These are phyloP conservation scores for Lates calcarifer DNA, from an alignment of 2,113 vertebrate species.

Conservation along the genomic window DNA sequence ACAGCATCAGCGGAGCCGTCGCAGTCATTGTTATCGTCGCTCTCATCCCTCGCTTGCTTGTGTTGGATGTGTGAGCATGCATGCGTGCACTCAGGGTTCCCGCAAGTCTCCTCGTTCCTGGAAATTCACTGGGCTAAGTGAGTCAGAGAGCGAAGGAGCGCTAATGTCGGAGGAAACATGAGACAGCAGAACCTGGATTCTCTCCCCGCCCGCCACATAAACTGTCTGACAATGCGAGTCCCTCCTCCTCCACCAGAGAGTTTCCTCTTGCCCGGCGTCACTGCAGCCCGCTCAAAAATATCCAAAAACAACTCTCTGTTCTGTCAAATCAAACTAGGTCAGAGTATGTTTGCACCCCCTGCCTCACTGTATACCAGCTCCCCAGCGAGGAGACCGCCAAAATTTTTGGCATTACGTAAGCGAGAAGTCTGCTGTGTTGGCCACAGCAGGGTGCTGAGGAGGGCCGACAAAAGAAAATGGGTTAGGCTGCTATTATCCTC, in stretches of 20 bases:
- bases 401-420: conserved; percentile 81
- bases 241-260: conserved; percentile 16
- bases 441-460: conserved; percentile 65
- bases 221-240: conserved; percentile 1
- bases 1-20: conserved; percentile 22
- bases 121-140: conserved; percentile 12
- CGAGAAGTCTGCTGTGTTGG: conserved; percentile 67
- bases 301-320: conserved; percentile 60
- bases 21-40: background rate
- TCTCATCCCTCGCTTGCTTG: conserved; percentile 1
- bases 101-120: conserved; percentile 46
- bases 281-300: conserved; percentile 48
- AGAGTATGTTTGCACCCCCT: conserved; percentile 53
- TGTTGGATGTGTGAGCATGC: conserved; percentile 1
- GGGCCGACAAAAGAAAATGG: conserved; percentile 78
- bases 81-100: conserved; percentile 27
- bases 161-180: conserved; percentile 46
- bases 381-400: conserved; percentile 72
- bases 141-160: background rate
- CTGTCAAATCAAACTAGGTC: conserved; percentile 76
- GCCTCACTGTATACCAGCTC: conserved; percentile 14
- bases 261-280: background rate
- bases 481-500: conserved; percentile 80
- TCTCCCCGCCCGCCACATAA: background rate
- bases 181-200: conserved; percentile 30